phyloP scores from a whole-genome alignment of 1,140 invertebrate genomes.

The Drosophila ambigua region DNA sequence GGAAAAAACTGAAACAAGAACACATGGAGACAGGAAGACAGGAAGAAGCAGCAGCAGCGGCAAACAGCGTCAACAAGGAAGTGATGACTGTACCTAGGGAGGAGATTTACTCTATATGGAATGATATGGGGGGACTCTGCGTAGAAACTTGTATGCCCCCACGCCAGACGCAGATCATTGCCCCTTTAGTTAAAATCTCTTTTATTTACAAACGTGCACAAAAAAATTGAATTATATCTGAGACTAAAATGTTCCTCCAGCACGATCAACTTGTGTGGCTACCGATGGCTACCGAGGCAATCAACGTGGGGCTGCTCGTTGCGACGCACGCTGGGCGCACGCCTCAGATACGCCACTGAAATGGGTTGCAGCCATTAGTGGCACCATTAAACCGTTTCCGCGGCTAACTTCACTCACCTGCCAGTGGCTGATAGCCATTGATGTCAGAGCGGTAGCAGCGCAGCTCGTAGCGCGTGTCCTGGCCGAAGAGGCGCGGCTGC shows the following conservation, averaged over 20 bases:
- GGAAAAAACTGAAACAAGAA: not conserved
- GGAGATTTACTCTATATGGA: conserved; percentile 21
- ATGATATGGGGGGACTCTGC: no score
- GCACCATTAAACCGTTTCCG: not conserved
- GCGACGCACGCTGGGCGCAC: conserved; percentile 52
- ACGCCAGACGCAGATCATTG: no score
- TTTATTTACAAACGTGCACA: conserved; percentile 45
- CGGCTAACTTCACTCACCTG: conserved; percentile 19
- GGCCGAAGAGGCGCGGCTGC: conserved; percentile 43
- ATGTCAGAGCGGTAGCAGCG: conserved; percentile 65
- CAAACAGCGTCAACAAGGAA: conserved; percentile 21
- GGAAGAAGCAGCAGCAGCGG: not conserved
- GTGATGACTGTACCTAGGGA: conserved; percentile 45
- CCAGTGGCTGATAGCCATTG: conserved; percentile 56
- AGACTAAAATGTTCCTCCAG: not conserved
- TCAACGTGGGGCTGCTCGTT: conserved; percentile 47
- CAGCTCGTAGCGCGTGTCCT: conserved; percentile 47
- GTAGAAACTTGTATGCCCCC: no score
- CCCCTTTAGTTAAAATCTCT: conserved; percentile 4
- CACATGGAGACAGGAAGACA: no score
- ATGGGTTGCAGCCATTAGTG: not conserved
- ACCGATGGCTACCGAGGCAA: conserved; percentile 38
- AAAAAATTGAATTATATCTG: conserved; percentile 16
- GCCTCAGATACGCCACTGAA: conserved; percentile 59
- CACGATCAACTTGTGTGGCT: not conserved